Percentiles rank a stretch among this genome's conserved stretches.
phyloP scores from a whole-genome alignment of 53 echinoderm and acorn worm genomes.

The Patiria pectinifera region DNA sequence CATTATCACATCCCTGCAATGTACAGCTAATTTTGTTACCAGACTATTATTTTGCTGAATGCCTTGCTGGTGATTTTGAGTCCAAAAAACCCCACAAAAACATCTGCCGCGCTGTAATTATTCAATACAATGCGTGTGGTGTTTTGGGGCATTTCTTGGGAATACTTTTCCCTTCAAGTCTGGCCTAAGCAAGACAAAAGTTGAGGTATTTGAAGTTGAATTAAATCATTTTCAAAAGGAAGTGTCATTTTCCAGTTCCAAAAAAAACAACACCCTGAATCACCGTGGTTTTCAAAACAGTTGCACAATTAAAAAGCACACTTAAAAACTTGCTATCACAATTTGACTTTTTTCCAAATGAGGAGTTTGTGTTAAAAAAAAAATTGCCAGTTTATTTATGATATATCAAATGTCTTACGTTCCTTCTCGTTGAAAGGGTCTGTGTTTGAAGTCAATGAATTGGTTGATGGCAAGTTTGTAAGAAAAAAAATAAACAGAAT shows the following conservation, averaged over 20 bases:
- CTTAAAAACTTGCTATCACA: not conserved
- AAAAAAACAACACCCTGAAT: not conserved
- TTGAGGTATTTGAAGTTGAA: not conserved
- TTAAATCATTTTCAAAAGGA: not conserved
- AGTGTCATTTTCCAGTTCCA: not conserved
- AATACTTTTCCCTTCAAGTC: not conserved
- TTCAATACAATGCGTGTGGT: not conserved
- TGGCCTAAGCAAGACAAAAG: not conserved
- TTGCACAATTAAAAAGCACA: not conserved
- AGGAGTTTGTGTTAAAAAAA: not conserved
- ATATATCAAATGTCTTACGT: no score
- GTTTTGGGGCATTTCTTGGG: not conserved
- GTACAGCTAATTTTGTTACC: no score
- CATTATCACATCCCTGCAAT: no score
- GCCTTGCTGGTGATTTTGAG: no score
- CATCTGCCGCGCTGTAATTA: not conserved
- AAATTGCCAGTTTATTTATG: not conserved
- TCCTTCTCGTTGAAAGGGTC: no score
- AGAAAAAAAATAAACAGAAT: no score
- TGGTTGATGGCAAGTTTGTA: no score
- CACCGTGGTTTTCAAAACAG: not conserved
- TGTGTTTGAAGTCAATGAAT: no score
- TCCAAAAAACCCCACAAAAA: no score
- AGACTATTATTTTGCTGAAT: no score
- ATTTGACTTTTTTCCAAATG: not conserved